Evolutionary conservation across 1,140 invertebrate genomes (phyloP).

Genomic region (Ephestia elutella): DNA sequence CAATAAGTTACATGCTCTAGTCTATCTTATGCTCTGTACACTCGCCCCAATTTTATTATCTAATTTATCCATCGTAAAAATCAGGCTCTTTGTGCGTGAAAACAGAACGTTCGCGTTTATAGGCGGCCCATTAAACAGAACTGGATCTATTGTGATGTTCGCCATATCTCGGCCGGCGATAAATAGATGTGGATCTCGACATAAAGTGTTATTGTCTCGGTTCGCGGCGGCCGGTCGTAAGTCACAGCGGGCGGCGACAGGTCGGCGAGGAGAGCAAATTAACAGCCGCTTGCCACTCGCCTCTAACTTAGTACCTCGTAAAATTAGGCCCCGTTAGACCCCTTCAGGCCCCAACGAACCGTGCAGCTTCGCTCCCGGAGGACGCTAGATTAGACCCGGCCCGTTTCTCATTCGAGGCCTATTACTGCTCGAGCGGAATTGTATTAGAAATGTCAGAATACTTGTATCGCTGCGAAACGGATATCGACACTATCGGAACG

Average conservation of each 20-base stretch:
- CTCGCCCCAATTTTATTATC: slow-evolving; percentile 29
- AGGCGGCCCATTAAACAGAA: slow-evolving; percentile 19
- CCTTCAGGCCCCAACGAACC: slow-evolving; percentile 40
- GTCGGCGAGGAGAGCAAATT: slow-evolving; percentile 61
- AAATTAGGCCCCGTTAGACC: slow-evolving; percentile 64
- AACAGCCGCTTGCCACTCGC: slow-evolving; percentile 65
- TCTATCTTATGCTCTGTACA: slow-evolving; percentile 26
- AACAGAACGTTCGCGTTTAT: slow-evolving; percentile 13
- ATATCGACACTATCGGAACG: not conserved
- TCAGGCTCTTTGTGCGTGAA: slow-evolving; percentile 11
- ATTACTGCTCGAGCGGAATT: slow-evolving; percentile 27
- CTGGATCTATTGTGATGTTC: slow-evolving; percentile 18
- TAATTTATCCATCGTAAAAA: slow-evolving; percentile 26
- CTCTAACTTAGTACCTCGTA: slow-evolving; percentile 69
- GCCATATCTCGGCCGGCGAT: slow-evolving; percentile 21
- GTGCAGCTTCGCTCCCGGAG: slow-evolving; percentile 34
- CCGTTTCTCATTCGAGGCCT: slow-evolving; percentile 51
- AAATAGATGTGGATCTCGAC: slow-evolving; percentile 36
- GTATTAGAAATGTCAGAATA: slow-evolving; percentile 4
- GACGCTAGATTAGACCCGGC: slow-evolving; percentile 35
- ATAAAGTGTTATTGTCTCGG: slow-evolving; percentile 41
- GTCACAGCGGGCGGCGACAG: slow-evolving; percentile 67
- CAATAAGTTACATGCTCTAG: slow-evolving; percentile 32
- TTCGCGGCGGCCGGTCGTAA: slow-evolving; percentile 38
- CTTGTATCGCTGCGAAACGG: slow-evolving; percentile 9